phyloP scores from a whole-genome alignment of 1,140 invertebrate species.

The Tribolium madens region DNA sequence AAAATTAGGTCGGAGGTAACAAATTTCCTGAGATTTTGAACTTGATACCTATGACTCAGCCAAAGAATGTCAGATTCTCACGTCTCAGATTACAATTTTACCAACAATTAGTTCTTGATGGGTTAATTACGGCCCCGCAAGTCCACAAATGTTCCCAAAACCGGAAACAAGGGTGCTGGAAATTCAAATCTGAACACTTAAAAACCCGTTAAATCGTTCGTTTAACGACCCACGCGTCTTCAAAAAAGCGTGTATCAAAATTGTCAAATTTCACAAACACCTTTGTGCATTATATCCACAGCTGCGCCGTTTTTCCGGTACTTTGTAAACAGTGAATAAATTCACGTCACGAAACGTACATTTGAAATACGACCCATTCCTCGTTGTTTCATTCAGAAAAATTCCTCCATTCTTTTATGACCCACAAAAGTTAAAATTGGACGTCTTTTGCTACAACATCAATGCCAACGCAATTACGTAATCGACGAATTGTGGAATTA shows the following conservation, averaged over 20 bases:
- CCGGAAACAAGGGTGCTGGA: no score
- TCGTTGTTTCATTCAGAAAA: not conserved
- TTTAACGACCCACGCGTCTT: not conserved
- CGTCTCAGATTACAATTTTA: not conserved
- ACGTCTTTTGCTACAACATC: not conserved
- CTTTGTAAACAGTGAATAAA: constrained; percentile 6
- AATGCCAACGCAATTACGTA: constrained; percentile 2
- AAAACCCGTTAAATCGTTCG: no score
- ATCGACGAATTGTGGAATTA: not conserved
- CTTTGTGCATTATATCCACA: not conserved
- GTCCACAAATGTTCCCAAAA: not conserved
- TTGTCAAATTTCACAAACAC: not conserved
- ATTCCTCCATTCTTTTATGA: not conserved
- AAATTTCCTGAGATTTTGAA: not conserved
- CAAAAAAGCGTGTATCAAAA: not conserved
- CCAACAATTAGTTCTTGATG: not conserved
- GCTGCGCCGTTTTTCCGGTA: constrained; percentile 8
- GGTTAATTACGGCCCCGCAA: not conserved
- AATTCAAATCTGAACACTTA: no score
- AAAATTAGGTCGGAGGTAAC: not conserved
- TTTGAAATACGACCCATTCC: constrained; percentile 11
- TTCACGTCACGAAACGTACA: not conserved
- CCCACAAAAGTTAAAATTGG: constrained; percentile 6
- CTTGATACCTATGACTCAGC: not conserved
- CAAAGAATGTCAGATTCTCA: not conserved